Base-by-base conservation (phyloP, 2,888 invertebrate species). In the Cephalotes varians region DNA sequence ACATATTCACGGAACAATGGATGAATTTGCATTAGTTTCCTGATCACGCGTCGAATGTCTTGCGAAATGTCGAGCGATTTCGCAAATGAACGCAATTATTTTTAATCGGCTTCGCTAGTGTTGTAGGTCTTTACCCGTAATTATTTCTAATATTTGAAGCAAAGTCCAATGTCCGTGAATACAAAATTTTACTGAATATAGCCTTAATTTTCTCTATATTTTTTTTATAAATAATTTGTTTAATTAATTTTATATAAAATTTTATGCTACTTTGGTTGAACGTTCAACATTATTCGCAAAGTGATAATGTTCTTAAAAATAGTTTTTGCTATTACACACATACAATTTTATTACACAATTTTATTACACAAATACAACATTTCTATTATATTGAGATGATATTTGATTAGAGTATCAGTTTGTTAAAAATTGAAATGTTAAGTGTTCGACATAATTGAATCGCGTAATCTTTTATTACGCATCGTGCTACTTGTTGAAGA, bases 401-500 rank as follows among this genome's bases (percentile, higher is more conserved):
- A 60, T 62, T 49, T n/a, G 25, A 49, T 31, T 21, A 18, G 62
- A 10, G 34, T 18, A 31, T 31, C 73, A n/a, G 37, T n/a, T 74
- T 74, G 25, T 37, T 28, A 40, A 65, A 64, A 37, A 64, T 76
- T 28, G 5, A 51, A 18, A 37, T n/a, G 5, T 15, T 3, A 40
- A 65, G 37, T 49, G 25, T 37, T 40, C 18, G 37, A n/a, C 37
- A 37, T 18, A 64, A 54, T 37, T n/a, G 18, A 40, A 56, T 71
- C 71, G 37, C 37, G 21, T 25, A 31, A 64, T 51, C 64, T 74
- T 64, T 37, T 51, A 64, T 64, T 65, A 49, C 28, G 64, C n/a
- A 31, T 67, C 40, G 37, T 51, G 51, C 67, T 65, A 69, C 71
- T 79, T 69, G 69, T 76, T 69, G 69, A 77, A 69, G 54, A 54